phyloP scores from a whole-genome alignment of 2,888 invertebrate genomes.

The Parascotia fuliginaria region DNA sequence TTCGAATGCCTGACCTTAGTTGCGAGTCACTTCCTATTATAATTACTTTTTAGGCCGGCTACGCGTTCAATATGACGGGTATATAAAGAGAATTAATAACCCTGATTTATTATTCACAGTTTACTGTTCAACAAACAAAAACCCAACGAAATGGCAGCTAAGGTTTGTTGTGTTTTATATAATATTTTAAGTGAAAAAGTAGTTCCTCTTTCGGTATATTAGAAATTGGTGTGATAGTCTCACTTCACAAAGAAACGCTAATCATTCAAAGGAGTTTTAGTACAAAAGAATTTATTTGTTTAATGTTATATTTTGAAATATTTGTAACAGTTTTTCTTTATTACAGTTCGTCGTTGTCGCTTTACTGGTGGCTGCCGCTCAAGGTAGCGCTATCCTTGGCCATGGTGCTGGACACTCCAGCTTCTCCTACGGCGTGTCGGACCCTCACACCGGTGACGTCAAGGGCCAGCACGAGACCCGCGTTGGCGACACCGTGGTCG shows the following conservation, averaged over 20 bases:
- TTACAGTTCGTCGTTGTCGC: constrained; percentile 79
- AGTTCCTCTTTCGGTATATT: no score
- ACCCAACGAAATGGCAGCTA: constrained; percentile 81
- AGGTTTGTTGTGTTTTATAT: constrained; percentile 52
- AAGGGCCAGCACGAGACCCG: constrained; percentile 81
- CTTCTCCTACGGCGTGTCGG: constrained; percentile 76
- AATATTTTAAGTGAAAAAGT: no score
- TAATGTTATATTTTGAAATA: neutral
- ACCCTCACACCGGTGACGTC: constrained; percentile 77
- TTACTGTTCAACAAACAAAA: constrained; percentile 71
- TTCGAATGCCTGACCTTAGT: constrained; percentile 69
- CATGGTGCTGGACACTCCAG: constrained; percentile 66
- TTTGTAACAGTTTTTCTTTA: constrained; percentile 15
- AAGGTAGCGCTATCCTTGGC: constrained; percentile 66
- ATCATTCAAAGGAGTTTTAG: no score
- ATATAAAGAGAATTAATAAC: constrained; percentile 66
- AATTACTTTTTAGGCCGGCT: neutral
- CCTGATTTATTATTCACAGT: constrained; percentile 75
- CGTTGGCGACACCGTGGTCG: constrained; percentile 83
- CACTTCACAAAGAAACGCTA: no score
- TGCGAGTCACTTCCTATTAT: constrained; percentile 77
- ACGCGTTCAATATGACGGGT: constrained; percentile 19
- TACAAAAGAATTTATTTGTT: neutral
- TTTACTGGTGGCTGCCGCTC: constrained; percentile 74
- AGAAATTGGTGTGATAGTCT: no score